These are phyloP conservation scores for Limosa lapponica DNA, from an alignment of 2,797 vertebrate species.

Conservation along the genomic window DNA sequence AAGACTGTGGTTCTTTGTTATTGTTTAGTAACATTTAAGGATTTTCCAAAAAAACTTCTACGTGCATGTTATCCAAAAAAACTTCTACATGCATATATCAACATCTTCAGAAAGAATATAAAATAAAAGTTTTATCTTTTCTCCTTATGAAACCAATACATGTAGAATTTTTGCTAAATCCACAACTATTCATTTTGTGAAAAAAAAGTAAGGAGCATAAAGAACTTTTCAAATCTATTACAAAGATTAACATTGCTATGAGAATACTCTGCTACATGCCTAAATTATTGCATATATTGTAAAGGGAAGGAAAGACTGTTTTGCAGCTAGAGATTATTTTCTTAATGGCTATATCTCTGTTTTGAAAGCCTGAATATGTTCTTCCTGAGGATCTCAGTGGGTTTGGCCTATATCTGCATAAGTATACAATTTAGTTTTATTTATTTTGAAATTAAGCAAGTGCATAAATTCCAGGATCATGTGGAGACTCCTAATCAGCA, in stretches of 20 bases:
- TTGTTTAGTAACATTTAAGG: not conserved
- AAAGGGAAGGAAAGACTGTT: conserved; percentile 1
- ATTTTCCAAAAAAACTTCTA: not conserved
- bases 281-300: not conserved
- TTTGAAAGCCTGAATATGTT: conserved; percentile 49
- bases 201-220: not conserved
- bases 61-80: fast-evolving
- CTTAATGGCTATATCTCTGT: conserved; percentile 42
- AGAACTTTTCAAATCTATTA: not conserved
- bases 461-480: conserved; percentile 63
- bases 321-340: conserved; percentile 39
- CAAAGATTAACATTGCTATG: not conserved
- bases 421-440: conserved; percentile 65
- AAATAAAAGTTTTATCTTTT: not conserved
- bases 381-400: conserved; percentile 49
- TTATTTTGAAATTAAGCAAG: conserved; percentile 63
- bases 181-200: not conserved
- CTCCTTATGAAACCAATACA: not conserved
- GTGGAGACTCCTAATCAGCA: conserved; percentile 53
- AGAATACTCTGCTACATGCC: not conserved
- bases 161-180: not conserved
- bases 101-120: not conserved
- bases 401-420: conserved; percentile 61
- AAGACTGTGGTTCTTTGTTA: not conserved
- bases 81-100: not conserved